Evolutionary conservation across 2,888 invertebrate genomes (phyloP), one percentile per base, ranked within the genome.

Genomic region (Leucania comma): DNA sequence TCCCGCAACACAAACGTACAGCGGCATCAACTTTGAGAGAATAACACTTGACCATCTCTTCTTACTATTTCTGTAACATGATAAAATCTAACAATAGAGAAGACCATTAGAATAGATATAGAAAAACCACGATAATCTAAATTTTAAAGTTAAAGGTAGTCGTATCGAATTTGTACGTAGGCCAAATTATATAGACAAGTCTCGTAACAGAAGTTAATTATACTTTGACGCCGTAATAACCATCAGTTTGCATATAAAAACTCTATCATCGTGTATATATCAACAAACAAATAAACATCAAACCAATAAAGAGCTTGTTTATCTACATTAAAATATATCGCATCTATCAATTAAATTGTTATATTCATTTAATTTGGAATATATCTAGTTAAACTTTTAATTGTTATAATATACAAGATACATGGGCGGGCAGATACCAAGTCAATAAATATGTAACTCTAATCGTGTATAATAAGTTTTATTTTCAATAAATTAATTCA

Each of bases 1-100:
- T 90, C 95, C 92, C 92, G 95, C 95, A 95, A 94, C 93, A 87
- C 92, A 94, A 94, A 94, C 93, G 86, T 89, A 91, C 90, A 86
- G 91, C 90, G 92, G 90, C 89, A 88, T 80, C 91, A 91, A 91
- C 90, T 90, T 87, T 91, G 91, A 91, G 94, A 94, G 93, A 88
- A 68, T 78, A 84, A 86, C 89, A 88, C 88, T 85, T 75, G 79
- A 76, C 83, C 83, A 75, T 85, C 83, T 84, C 74, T 75, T 72
- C 76, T 81, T 80, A 76, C 78, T 81, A 64, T 58, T 20, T 87
- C 78, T 83, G 87, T 84, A 86, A 89, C 86, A 87, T 86, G 82
- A 84, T 87, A 82, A 81, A 84, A 84, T 85, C 84, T 86, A 83
- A 83, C 81, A 86, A 83, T 80, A 80, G 70, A 80, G 46, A 77